phyloP scores from a whole-genome alignment of 2,113 vertebrate species.

The Lasiurus borealis region DNA sequence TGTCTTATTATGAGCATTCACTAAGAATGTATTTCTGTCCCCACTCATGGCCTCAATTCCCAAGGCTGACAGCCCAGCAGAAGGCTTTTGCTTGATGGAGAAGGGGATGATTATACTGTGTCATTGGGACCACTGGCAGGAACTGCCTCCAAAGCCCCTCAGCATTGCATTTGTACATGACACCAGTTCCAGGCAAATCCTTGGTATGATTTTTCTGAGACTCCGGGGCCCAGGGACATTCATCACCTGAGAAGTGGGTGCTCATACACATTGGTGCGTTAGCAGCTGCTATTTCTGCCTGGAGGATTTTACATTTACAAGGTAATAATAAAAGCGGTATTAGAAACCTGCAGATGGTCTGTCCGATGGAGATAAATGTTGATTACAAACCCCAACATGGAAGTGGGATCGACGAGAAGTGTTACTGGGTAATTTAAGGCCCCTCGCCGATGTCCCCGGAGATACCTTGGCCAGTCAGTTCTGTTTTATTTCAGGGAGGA shows the following conservation, averaged over 20 bases:
- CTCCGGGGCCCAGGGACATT: background rate
- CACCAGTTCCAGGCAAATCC: background rate
- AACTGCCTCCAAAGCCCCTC: background rate
- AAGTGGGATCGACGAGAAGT: conserved; percentile 60
- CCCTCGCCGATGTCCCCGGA: conserved; percentile 32
- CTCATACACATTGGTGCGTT: background rate
- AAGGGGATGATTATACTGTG: background rate
- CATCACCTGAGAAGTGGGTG: background rate
- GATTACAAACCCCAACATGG: conserved; percentile 32
- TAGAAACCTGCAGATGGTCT: conserved; percentile 58
- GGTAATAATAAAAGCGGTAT: conserved; percentile 65
- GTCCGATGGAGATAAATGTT: conserved; percentile 76
- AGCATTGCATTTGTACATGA: background rate
- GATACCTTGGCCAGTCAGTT: conserved; percentile 75
- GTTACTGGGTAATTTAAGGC: conserved; percentile 43
- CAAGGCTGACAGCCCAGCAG: background rate
- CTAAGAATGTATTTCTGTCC: background rate
- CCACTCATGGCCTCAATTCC: background rate
- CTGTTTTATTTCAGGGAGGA: conserved; percentile 75
- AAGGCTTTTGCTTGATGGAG: background rate
- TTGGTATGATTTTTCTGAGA: background rate
- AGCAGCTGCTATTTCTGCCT: conserved; percentile 69
- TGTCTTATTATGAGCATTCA: background rate
- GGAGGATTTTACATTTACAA: conserved; percentile 45
- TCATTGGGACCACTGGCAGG: background rate